Evolutionary conservation across 2,888 invertebrate species (phyloP).

Genomic region (Dryobotodes eremita): DNA sequence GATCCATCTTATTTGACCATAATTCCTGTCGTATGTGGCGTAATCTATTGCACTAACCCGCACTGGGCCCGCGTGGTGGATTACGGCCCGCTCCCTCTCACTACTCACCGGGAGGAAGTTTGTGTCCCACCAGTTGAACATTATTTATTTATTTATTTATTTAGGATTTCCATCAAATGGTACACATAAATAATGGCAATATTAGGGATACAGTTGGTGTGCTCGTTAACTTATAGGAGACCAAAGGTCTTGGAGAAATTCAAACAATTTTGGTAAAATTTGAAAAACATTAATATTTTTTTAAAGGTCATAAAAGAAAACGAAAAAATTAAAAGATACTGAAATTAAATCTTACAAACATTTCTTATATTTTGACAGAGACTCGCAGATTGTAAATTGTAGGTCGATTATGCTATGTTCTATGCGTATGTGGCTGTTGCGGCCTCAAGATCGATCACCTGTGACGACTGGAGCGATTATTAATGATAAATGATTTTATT

Average conservation of each 20-base stretch:
- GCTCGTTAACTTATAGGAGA: too few species aligned
- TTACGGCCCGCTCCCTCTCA: too few species aligned
- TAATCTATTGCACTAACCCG: not conserved
- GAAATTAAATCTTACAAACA: not conserved
- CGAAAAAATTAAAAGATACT: not conserved
- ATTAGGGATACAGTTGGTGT: too few species aligned
- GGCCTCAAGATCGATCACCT: not conserved
- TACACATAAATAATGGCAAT: too few species aligned
- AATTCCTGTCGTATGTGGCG: not conserved
- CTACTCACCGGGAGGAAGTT: too few species aligned
- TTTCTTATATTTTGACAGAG: not conserved
- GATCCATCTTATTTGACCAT: not conserved
- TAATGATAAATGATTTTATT: too few species aligned
- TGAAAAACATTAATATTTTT: too few species aligned
- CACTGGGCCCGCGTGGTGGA: not conserved
- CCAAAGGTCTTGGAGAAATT: not conserved
- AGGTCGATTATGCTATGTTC: not conserved
- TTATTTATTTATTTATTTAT: too few species aligned
- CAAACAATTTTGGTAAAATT: not conserved
- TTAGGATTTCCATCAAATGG: too few species aligned
- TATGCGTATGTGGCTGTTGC: not conserved
- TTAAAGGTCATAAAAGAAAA: not conserved
- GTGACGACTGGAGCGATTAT: not conserved
- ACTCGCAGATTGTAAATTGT: not conserved
- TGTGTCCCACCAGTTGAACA: too few species aligned